Percentiles rank a stretch among this genome's conserved stretches.
phyloP scores from a whole-genome alignment of 1,140 invertebrate genomes.

The Bacillus rossius region DNA sequence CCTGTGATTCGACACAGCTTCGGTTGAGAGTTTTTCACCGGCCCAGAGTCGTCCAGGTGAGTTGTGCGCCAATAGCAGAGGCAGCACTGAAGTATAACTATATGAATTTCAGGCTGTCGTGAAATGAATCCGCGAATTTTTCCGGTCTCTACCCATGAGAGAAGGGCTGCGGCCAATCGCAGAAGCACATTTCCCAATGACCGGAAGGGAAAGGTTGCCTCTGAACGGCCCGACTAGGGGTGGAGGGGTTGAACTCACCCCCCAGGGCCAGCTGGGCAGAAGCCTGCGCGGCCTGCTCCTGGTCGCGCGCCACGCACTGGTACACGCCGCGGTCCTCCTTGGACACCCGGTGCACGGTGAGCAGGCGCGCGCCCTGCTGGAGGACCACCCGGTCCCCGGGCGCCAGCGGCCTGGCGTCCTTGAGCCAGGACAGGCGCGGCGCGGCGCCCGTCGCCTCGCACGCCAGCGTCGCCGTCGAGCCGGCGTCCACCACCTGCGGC shows the following conservation, averaged over 20 bases:
- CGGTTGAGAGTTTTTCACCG: no score
- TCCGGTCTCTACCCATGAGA: no score
- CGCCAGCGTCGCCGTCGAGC: conserved; percentile 72
- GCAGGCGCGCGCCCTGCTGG: conserved; percentile 36
- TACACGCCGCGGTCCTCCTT: conserved; percentile 81
- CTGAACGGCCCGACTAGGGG: no score
- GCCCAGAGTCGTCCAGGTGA: no score
- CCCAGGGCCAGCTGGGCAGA: conserved; percentile 75
- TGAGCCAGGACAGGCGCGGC: conserved; percentile 63
- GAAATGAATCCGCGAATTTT: no score
- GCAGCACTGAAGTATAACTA: no score
- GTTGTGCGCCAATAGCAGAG: no score
- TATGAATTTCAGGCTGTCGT: no score
- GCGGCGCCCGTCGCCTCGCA: conserved; percentile 66
- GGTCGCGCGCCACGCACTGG: conserved; percentile 77
- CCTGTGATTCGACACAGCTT: no score
- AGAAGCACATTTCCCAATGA: no score
- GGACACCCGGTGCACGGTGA: conserved; percentile 61
- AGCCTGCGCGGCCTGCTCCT: conserved; percentile 74
- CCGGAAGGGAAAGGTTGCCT: no score
- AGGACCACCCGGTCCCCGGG: conserved; percentile 33
- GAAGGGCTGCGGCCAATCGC: no score
- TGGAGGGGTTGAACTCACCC: conserved; percentile 49
- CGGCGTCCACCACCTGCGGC: conserved; percentile 66
- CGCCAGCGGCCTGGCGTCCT: conserved; percentile 65